These are phyloP conservation scores for Pachypanchax playfairii DNA, from an alignment of 2,113 vertebrate genomes.

Conservation along the genomic window DNA sequence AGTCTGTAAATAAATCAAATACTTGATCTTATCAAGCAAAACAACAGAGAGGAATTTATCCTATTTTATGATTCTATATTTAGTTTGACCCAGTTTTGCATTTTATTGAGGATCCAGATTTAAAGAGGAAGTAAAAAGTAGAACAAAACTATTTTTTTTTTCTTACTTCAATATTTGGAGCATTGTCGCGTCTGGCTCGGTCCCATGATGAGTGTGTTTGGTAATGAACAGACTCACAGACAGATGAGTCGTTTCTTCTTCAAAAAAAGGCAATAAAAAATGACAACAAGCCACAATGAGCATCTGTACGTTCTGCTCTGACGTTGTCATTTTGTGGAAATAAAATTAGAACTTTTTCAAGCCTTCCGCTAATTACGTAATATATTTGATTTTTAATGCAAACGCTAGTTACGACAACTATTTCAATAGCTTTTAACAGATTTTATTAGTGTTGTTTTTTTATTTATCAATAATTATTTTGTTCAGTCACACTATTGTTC, in stretches of 20 bases:
- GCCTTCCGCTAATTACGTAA: no score
- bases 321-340: not conserved
- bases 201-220: constrained; percentile 47
- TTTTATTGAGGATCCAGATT: constrained; percentile 29
- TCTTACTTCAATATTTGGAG: not conserved
- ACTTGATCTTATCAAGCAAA: not conserved
- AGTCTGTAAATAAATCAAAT: not conserved
- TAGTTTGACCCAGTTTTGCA: constrained; percentile 22
- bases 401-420: not conserved
- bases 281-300: not conserved
- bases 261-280: not conserved
- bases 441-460: not conserved
- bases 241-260: not conserved
- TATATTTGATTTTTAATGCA: not conserved
- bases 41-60: not conserved
- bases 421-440: not conserved
- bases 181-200: constrained; percentile 48
- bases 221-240: constrained; percentile 5
- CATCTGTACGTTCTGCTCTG: no score
- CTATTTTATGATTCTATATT: not conserved
- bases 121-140: constrained; percentile 49
- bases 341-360: no score
- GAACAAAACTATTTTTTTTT: constrained; percentile 33
- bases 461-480: no score
- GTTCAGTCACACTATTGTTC: no score